A percentile compares a stretch with the other conserved stretches of the same genome.
Conservation (phyloP, 2,113 vertebrate genomes). For the Pachyramphus minor region DNA sequence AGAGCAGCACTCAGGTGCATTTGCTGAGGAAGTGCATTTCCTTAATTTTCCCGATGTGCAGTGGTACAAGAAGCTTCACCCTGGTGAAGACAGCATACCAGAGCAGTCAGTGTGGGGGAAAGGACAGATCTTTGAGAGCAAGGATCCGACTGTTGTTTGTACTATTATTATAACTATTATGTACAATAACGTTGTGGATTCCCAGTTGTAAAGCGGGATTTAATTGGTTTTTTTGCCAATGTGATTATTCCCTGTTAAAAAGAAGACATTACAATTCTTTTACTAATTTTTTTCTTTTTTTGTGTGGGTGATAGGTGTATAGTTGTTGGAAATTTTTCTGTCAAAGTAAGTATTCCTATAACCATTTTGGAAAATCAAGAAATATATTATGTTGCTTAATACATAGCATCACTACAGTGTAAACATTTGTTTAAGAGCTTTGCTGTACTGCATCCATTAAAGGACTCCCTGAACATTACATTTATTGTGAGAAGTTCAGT, state of each 20-base stretch:
- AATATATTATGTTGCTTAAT: neutral
- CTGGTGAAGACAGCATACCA: neutral
- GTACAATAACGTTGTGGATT: neutral
- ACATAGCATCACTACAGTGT: neutral
- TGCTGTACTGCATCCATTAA: neutral
- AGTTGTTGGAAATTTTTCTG: neutral
- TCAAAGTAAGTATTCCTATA: neutral
- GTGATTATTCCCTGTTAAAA: neutral
- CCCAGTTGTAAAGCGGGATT: neutral
- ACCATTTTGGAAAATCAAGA: neutral
- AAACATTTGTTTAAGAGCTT: neutral
- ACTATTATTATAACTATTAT: neutral
- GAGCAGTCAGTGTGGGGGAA: neutral
- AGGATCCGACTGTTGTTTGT: neutral
- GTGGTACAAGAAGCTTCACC: neutral
- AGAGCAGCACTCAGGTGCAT: neutral
- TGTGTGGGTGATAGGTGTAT: neutral
- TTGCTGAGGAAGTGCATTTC: neutral
- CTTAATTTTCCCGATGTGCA: neutral
- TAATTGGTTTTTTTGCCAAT: neutral
- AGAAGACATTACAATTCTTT: neutral
- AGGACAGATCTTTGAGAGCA: neutral
- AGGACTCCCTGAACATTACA: neutral
- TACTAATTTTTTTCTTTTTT: neutral
- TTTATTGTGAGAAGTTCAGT: neutral